Evolutionary conservation across 2,113 vertebrate genomes (phyloP), one percentile per base, ranked within the genome.

Genomic region (Tiliqua scincoides): DNA sequence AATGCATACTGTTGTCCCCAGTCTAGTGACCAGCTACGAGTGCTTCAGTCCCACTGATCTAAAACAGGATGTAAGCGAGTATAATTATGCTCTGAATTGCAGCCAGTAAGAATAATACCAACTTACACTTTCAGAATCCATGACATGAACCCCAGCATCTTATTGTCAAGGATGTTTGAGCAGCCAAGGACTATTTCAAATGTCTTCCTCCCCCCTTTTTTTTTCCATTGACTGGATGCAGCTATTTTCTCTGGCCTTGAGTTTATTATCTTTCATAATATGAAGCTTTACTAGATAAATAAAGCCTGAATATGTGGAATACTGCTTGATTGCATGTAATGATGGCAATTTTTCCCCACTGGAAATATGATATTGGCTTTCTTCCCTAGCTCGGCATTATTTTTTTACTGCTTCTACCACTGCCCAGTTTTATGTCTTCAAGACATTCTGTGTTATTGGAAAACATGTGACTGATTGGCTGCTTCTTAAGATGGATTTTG

Each of bases 221-320:
- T 93, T 67, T 86, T 85, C 88, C 81, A 37, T 90, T 88, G 72
- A 72, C 59, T 79, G 37, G 17, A 84, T 43, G 79, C 59, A 27
- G 71, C 40, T 93, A 83, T 94, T 94, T 93, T 89, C 83, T 63
- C 78, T 90, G 89, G 87, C 71, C 83, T 18, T 70, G 76, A 75
- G 86, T 93, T 82, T 95, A 94, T 94, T 93, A 85, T 89, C 85
- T 91, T 94, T 93, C 87, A 88, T 91, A 91, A 93, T 89, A 93
- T 78, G 20, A 62, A 90, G 75, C 18, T 32, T 89, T 91, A 91
- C 87, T 89, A 12, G 67, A 93, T 61, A 81, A 91, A 91, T 88
- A 90, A 9, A 87, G 68, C 43, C 54, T 0, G 20, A 85, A 78
- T 91, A 88, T 85, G 43, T 48, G 37, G 83, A 91, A 88, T 93